Base-by-base conservation (phyloP, 2,113 vertebrate genomes). In the Poeciliopsis retropinna region DNA sequence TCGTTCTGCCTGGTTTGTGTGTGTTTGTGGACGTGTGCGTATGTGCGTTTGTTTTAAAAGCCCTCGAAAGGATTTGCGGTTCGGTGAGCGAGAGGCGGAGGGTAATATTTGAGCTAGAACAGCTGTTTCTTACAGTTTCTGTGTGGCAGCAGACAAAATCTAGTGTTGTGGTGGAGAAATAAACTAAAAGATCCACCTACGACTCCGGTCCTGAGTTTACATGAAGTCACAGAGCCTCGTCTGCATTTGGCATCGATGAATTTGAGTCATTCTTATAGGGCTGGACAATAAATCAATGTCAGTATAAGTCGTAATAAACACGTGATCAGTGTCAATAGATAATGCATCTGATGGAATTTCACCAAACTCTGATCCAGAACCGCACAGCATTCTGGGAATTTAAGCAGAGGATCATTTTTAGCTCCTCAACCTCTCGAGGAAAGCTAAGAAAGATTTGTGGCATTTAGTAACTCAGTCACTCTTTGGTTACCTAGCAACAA, bases 1-100 rank as follows among this genome's bases (percentile, higher is more conserved):
- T 84, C 72, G 81, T 84, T 92, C 78, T 90, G 92, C 88, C 86
- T 87, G 90, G 89, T 70, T 76, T 32, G 73, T 85, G 29, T 88
- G 87, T 75, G 88, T 84, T 61, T 76, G 73, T 73, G 51, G 17
- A 25, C 10, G 30, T 64, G 63, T 15, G 85, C 81, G 66, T 75
- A 69, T 28, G 60, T 80, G 80, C 65, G 27, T 75, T 83, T 68
- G 67, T 72, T 51, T 91, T 85, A 15, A 86, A 81, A 86, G 60
- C 83, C 82, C 89, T 85, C 75, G 76, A 82, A 89, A 87, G 89
- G 87, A 90, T 87, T 82, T 85, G 93, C 70, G 82, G 85, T 74
- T 63, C 75, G 76, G 70, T 75, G 78, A 75, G 76, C 51, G 70
- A 3, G 32, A 3, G 65, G 78, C 67, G 85, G 76, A 75, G 88